Conservation (phyloP, 2,113 vertebrate genomes). For the Callionymus lyra region DNA sequence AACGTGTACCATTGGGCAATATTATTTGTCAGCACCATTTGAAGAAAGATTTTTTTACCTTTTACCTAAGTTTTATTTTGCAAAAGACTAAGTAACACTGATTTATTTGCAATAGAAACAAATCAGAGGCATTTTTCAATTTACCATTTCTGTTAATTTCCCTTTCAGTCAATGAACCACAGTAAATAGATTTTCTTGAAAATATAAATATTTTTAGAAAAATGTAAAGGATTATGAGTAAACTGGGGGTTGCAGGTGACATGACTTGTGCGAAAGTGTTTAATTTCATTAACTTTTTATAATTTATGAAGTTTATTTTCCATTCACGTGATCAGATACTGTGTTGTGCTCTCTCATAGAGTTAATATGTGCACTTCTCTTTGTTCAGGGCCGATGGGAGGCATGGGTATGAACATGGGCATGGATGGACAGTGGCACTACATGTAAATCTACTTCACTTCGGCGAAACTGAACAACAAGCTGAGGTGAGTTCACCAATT, state of each 20-base stretch:
- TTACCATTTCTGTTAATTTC: too few species aligned
- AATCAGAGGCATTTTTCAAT: too few species aligned
- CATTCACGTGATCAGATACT: too few species aligned
- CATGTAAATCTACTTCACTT: constrained; percentile 84
- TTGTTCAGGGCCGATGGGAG: constrained; percentile 86
- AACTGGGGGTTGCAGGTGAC: background rate
- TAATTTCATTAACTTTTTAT: background rate
- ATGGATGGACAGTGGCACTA: constrained; percentile 99
- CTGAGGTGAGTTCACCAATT: constrained; percentile 73
- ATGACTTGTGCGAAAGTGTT: background rate
- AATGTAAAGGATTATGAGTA: background rate
- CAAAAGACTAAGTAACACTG: too few species aligned
- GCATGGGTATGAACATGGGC: constrained; percentile 99
- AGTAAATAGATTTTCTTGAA: background rate
- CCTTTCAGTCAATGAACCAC: too few species aligned
- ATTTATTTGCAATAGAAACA: too few species aligned
- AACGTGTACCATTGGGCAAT: too few species aligned
- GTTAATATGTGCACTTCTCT: too few species aligned
- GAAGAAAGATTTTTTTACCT: too few species aligned
- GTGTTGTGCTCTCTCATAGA: too few species aligned
- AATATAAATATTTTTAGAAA: background rate
- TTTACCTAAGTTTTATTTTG: too few species aligned
- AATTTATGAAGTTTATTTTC: constrained; percentile 31
- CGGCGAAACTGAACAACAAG: constrained; percentile 71
- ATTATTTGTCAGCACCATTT: too few species aligned